Percentiles rank a stretch among this genome's conserved stretches.
phyloP scores from a whole-genome alignment of 2,113 vertebrate genomes.

The Semicossyphus pulcher region DNA sequence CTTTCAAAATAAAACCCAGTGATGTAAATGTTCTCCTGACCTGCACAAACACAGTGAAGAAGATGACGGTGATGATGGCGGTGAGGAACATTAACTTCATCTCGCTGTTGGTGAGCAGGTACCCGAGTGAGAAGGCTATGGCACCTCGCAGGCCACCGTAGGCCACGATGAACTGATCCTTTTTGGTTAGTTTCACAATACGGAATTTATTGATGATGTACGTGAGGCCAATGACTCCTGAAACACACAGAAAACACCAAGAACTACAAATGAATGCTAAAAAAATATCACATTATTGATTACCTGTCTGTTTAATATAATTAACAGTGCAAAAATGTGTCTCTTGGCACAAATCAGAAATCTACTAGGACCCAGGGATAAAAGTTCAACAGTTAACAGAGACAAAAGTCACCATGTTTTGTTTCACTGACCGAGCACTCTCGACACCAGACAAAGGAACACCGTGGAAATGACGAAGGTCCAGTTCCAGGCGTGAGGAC shows the following conservation, averaged over 20 bases:
- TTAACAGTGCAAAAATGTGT: too few species aligned
- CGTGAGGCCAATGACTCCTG: constrained; percentile 94
- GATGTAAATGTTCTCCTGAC: constrained; percentile 71
- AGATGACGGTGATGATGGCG: constrained; percentile 96
- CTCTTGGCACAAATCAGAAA: too few species aligned
- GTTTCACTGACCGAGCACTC: constrained; percentile 88
- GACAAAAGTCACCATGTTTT: background rate
- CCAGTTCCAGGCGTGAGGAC: constrained; percentile 95
- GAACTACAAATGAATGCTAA: too few species aligned
- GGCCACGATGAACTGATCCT: constrained; percentile 98
- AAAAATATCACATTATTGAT: background rate
- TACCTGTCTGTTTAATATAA: too few species aligned
- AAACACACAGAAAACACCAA: background rate
- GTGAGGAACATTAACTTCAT: constrained; percentile 95
- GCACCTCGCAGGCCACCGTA: constrained; percentile 96
- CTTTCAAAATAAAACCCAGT: background rate
- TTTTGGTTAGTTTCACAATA: constrained; percentile 93
- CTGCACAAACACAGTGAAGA: constrained; percentile 99
- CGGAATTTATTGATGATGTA: constrained; percentile 96
- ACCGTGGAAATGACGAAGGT: constrained; percentile 91
- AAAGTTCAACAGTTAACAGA: too few species aligned
- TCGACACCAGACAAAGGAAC: constrained; percentile 91
- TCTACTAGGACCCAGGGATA: too few species aligned
- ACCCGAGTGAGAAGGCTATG: constrained; percentile 95
- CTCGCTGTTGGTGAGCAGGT: constrained; percentile 84